Evolutionary conservation across 2,797 vertebrate species (phyloP).

Genomic region (Caiman crocodilus): DNA sequence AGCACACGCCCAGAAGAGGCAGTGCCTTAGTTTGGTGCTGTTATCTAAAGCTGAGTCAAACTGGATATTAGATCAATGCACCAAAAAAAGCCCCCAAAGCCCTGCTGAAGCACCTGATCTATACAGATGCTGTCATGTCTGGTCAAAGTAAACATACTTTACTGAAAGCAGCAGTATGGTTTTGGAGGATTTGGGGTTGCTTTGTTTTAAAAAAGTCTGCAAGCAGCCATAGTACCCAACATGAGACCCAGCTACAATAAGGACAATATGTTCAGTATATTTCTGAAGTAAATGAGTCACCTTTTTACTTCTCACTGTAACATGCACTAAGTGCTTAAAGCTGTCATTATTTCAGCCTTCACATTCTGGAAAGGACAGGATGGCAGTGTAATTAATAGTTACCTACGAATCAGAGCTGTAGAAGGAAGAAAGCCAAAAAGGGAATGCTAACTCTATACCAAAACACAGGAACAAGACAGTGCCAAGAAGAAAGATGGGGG

Average conservation of each 20-base stretch:
- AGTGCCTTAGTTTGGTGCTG: too few relatives aligned
- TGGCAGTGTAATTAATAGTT: slow-evolving; percentile 35
- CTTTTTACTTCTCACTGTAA: neutral
- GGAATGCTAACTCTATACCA: neutral
- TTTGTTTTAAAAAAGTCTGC: neutral
- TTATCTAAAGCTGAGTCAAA: too few relatives aligned
- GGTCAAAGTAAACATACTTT: too few relatives aligned
- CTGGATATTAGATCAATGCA: too few relatives aligned
- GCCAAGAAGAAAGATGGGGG: neutral
- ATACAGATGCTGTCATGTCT: too few relatives aligned
- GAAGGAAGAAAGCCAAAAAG: neutral
- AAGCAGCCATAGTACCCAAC: neutral
- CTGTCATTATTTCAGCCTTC: neutral
- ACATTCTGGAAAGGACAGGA: neutral
- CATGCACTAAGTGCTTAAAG: slow-evolving; percentile 41
- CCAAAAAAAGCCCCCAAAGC: too few relatives aligned
- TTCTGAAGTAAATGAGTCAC: neutral
- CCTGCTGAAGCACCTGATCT: too few relatives aligned
- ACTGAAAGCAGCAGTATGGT: too few relatives aligned
- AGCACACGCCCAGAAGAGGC: too few relatives aligned
- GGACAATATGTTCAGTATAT: neutral
- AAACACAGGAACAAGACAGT: neutral
- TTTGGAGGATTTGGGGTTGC: too few relatives aligned
- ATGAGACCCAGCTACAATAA: neutral
- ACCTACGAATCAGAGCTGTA: slow-evolving; percentile 6